Evolutionary conservation across 2,888 invertebrate genomes (phyloP).

Genomic region (Drosophila robusta): DNA sequence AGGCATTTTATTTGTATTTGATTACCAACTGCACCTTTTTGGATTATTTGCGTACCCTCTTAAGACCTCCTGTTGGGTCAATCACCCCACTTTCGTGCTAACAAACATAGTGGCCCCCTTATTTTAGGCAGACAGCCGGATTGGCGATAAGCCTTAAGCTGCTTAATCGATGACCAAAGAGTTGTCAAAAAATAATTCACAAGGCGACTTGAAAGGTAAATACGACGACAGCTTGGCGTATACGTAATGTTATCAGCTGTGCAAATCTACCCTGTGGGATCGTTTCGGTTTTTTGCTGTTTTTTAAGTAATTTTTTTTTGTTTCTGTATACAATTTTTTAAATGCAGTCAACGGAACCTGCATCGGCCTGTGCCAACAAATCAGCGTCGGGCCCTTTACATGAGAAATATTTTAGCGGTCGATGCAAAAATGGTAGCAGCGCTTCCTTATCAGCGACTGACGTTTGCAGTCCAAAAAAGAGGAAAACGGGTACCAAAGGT

Average conservation of each 20-base stretch:
- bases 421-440: slow-evolving; percentile 78
- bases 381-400: slow-evolving; percentile 69
- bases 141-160: slow-evolving; percentile 77
- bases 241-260: slow-evolving; percentile 75
- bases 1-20: neutral
- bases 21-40: neutral
- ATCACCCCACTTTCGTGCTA: slow-evolving; percentile 41
- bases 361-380: slow-evolving; percentile 34
- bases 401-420: slow-evolving; percentile 79
- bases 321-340: neutral
- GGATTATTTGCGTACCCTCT: slow-evolving; percentile 11
- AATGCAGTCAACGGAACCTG: slow-evolving; percentile 43
- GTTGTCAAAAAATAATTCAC: slow-evolving; percentile 81
- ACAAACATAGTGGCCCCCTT: slow-evolving; percentile 17
- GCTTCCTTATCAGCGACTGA: slow-evolving; percentile 74
- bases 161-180: slow-evolving; percentile 80
- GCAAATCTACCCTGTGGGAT: slow-evolving; percentile 73
- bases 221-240: slow-evolving; percentile 73
- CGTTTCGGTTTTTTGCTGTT: slow-evolving; percentile 3
- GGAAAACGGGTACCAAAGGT: slow-evolving; percentile 3
- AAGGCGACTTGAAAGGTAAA: slow-evolving; percentile 66
- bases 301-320: slow-evolving; percentile 1
- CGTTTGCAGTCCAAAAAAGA: slow-evolving; percentile 61
- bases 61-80: slow-evolving; percentile 42
- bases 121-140: slow-evolving; percentile 54